A percentile compares a stretch with the other conserved stretches of the same genome.
Conservation (phyloP, 2,888 invertebrate species). For the Lottia scabra region DNA sequence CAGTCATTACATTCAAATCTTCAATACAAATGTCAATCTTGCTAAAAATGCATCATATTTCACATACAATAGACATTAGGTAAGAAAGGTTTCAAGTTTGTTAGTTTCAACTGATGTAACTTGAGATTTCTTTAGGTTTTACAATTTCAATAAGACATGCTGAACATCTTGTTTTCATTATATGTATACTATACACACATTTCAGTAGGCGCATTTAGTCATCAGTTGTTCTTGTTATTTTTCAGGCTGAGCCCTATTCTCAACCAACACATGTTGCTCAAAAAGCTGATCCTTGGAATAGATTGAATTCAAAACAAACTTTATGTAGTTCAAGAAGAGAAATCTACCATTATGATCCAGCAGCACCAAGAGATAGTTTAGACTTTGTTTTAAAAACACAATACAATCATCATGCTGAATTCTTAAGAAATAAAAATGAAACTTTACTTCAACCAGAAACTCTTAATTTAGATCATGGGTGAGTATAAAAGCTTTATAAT, state of each 20-base stretch:
- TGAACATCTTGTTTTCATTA: too few relatives aligned
- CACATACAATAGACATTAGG: too few relatives aligned
- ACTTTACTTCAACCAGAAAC: constrained; percentile 68
- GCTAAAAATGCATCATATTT: too few relatives aligned
- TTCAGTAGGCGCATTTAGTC: too few relatives aligned
- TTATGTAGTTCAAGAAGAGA: constrained; percentile 62
- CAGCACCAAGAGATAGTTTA: constrained; percentile 66
- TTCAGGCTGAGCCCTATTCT: constrained; percentile 55
- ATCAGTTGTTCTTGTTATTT: neutral
- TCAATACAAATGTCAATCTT: too few relatives aligned
- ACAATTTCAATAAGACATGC: too few relatives aligned
- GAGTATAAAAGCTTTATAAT: constrained; percentile 15
- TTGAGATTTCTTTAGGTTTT: too few relatives aligned
- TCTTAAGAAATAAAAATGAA: constrained; percentile 61
- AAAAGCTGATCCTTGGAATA: constrained; percentile 63
- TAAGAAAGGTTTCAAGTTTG: too few relatives aligned
- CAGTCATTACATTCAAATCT: too few relatives aligned
- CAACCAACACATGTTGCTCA: constrained; percentile 64
- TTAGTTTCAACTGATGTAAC: too few relatives aligned
- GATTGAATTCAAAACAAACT: constrained; percentile 61
- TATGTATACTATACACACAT: too few relatives aligned
- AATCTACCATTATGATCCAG: constrained; percentile 63
- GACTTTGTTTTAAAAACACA: constrained; percentile 68
- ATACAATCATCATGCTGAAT: constrained; percentile 67
- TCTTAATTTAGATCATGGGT: constrained; percentile 61